Base-by-base conservation (phyloP, 2,888 invertebrate species). In the Choreutis nemorana region DNA sequence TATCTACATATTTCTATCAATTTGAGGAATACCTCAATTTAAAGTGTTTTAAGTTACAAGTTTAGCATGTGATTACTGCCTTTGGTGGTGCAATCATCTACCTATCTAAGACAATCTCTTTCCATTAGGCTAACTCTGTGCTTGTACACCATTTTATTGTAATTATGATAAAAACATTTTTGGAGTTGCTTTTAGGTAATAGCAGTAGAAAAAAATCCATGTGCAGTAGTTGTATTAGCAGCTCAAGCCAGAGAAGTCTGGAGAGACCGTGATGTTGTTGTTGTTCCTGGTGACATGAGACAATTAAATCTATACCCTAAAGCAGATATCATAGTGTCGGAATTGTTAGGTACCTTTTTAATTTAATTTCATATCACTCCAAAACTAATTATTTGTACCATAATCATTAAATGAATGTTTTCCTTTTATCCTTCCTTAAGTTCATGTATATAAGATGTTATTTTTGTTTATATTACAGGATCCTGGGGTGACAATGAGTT, bases 401-500 rank as follows among this genome's bases (percentile, higher is more conserved):
- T n/a, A 20, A 20, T n/a, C 20, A 20, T 20, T n/a, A 20, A 20
- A 2, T 2, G 20, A 20, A 7, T 18, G 18, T 18, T 18, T 18
- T 18, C 18, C 5, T 18, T n/a, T n/a, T n/a, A n/a, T n/a, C n/a
- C n/a, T n/a, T n/a, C n/a, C n/a, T n/a, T n/a, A n/a, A n/a, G n/a
- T n/a, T 18, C 18, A 18, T 18, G 5, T 6, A 18, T 18, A 18
- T 18, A 6, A 8, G 8, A 18, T 8, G 5, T 18, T 18, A 6
- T 18, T 18, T 6, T 18, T 18, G 18, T 18, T 13, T 25, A 11
- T 34, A 49, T 7, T 45, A 8, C 43, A 82, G 85, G 88, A 0
- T 97, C 97, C 2, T 99, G 99, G 81, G 97, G 97, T 11, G 99
- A 99, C 63, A 99, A 99, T 62, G 99, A 99, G 73, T 82, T 99